phyloP scores from a whole-genome alignment of 2,113 vertebrate genomes.

The Ptychochromis oligacanthus region DNA sequence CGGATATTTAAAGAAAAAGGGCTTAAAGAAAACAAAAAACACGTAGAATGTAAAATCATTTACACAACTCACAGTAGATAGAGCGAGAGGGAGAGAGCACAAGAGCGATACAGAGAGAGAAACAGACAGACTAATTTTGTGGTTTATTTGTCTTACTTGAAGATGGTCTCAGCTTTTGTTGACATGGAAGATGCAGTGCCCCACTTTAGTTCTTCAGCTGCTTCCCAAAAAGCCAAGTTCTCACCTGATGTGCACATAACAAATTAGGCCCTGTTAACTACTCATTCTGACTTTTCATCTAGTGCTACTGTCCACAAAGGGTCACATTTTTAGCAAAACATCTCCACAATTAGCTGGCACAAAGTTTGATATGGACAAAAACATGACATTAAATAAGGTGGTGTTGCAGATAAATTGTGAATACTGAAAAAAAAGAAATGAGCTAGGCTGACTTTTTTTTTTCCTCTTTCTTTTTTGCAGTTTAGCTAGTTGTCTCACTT shows the following conservation, averaged over 20 bases:
- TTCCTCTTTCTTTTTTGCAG: background rate
- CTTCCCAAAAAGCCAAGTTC: constrained; percentile 98
- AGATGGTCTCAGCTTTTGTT: constrained; percentile 91
- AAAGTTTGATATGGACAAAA: background rate
- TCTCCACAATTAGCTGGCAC: background rate
- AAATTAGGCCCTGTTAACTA: background rate
- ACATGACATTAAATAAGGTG: background rate
- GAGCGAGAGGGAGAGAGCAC: no score
- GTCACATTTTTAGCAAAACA: background rate
- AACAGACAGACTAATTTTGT: rapidly evolving
- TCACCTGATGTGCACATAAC: constrained; percentile 81
- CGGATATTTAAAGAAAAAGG: background rate
- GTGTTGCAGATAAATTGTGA: background rate
- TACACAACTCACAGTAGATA: background rate
- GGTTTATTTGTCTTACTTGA: constrained; percentile 83
- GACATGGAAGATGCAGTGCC: constrained; percentile 91
- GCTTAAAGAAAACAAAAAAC: background rate
- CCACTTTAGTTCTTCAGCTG: constrained; percentile 95
- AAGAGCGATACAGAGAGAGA: background rate
- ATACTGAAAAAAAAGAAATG: background rate
- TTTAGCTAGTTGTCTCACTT: background rate
- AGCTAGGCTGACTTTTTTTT: background rate
- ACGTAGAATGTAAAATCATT: background rate
- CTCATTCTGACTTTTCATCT: background rate
- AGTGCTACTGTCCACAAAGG: background rate